Evolutionary conservation across 1,140 invertebrate species (phyloP).

Genomic region (Bombus sibiricus): DNA sequence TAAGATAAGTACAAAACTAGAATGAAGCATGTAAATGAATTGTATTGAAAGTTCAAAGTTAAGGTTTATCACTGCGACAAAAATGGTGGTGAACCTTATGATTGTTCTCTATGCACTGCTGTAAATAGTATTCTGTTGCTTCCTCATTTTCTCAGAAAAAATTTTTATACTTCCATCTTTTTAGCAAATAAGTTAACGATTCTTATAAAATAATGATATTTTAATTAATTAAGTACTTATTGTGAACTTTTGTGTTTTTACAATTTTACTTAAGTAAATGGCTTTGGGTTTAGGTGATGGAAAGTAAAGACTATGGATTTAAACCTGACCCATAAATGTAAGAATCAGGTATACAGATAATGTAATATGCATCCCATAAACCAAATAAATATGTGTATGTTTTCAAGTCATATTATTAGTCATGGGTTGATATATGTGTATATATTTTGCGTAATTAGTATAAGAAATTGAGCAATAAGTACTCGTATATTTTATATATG

Average conservation of each 20-base stretch:
- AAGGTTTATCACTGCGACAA: constrained; percentile 22
- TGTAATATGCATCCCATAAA: constrained; percentile 50
- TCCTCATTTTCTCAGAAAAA: constrained; percentile 56
- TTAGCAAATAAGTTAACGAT: constrained; percentile 67
- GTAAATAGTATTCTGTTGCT: constrained; percentile 72
- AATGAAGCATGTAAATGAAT: constrained; percentile 45
- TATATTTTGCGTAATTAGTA: constrained; percentile 61
- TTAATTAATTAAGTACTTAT: constrained; percentile 74
- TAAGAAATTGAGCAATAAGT: constrained; percentile 66
- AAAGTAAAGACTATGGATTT: constrained; percentile 32
- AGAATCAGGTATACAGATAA: constrained; percentile 8
- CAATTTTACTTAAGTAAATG: constrained; percentile 50
- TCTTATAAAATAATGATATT: constrained; percentile 69
- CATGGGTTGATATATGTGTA: constrained; percentile 43
- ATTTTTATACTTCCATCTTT: constrained; percentile 75
- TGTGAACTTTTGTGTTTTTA: constrained; percentile 36
- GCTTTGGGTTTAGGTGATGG: constrained; percentile 37
- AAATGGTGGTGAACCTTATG: constrained; percentile 29
- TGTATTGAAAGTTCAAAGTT: constrained; percentile 39
- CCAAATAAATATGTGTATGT: constrained; percentile 57
- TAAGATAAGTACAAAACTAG: constrained; percentile 63
- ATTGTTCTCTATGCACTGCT: constrained; percentile 54
- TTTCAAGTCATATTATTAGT: constrained; percentile 53
- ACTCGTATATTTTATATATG: constrained; percentile 66
- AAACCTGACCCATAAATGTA: constrained; percentile 22